These are phyloP conservation scores for Gambusia affinis DNA, from an alignment of 2,113 vertebrate species.

Conservation along the genomic window DNA sequence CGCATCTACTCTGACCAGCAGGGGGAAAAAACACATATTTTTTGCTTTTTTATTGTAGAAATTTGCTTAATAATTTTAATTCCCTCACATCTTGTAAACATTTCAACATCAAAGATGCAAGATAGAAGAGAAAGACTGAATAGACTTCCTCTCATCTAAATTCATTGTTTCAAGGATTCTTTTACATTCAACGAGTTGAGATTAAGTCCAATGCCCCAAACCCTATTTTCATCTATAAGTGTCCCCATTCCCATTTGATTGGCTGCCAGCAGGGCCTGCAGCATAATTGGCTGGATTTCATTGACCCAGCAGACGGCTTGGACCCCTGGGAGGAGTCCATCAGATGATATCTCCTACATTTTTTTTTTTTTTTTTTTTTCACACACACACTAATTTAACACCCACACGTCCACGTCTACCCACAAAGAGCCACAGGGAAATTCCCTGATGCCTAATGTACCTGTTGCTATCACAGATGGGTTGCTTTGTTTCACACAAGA, in stretches of 20 bases:
- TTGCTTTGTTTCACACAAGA: slow-evolving; percentile 65
- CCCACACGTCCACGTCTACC: slow-evolving; percentile 14
- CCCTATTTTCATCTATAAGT: slow-evolving; percentile 50
- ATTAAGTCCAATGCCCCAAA: slow-evolving; percentile 34
- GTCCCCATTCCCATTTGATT: slow-evolving; percentile 72
- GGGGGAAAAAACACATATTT: neutral
- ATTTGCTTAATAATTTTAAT: slow-evolving; percentile 13
- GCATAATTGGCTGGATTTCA: slow-evolving; percentile 76
- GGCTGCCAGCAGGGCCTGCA: slow-evolving; percentile 75
- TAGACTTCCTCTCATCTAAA: neutral
- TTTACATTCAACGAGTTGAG: slow-evolving; percentile 40
- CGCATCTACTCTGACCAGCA: neutral
- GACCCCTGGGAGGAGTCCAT: slow-evolving; percentile 72
- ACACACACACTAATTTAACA: slow-evolving; percentile 27
- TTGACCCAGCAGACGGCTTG: slow-evolving; percentile 68
- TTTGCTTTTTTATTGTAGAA: slow-evolving; percentile 22
- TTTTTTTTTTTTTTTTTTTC: slow-evolving; percentile 29
- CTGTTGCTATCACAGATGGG: slow-evolving; percentile 69
- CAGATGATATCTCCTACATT: slow-evolving; percentile 47
- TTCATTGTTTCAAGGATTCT: neutral
- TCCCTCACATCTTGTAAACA: slow-evolving; percentile 21
- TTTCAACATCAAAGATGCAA: slow-evolving; percentile 4
- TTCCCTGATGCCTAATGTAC: slow-evolving; percentile 72
- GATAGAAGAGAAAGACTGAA: neutral
- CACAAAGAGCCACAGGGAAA: slow-evolving; percentile 47